phyloP scores from a whole-genome alignment of 2,888 invertebrate genomes.

The Nesidiocoris tenuis region DNA sequence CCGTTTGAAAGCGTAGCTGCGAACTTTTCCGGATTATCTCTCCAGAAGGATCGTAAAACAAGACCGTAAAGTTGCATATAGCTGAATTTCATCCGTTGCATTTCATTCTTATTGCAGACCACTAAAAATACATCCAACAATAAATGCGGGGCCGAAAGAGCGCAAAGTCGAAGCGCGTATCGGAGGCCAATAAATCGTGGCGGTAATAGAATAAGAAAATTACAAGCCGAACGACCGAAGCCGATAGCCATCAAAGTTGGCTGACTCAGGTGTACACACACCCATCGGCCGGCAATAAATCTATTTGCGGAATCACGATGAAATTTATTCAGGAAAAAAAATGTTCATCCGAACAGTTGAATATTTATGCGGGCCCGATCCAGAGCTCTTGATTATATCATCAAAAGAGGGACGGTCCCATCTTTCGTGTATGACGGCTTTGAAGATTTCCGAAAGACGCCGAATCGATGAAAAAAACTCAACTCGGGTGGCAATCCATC shows the following conservation, averaged over 20 bases:
- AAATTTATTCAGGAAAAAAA: conserved; percentile 19
- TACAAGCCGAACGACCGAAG: conserved; percentile 22
- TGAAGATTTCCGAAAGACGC: neutral
- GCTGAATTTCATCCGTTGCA: too few species aligned
- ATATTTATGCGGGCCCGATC: conserved; percentile 18
- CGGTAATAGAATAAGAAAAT: conserved; percentile 28
- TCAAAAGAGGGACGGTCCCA: neutral
- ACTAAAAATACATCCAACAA: too few species aligned
- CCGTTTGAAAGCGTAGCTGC: too few species aligned
- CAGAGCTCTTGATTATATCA: conserved; percentile 22
- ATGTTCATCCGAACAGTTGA: conserved; percentile 6
- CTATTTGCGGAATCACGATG: conserved; percentile 25
- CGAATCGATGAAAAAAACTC: neutral
- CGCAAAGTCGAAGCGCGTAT: neutral
- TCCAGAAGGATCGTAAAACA: too few species aligned
- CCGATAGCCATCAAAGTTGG: conserved; percentile 25
- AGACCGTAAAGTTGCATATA: too few species aligned
- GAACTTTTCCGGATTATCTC: too few species aligned
- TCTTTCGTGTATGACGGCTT: neutral
- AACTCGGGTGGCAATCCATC: neutral
- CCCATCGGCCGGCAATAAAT: conserved; percentile 13
- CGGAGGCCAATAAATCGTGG: neutral
- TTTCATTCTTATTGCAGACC: too few species aligned
- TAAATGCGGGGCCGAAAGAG: neutral
- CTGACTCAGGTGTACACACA: conserved; percentile 1